Conservation (phyloP, 2,888 invertebrate genomes). For the Parnassius orleans region DNA sequence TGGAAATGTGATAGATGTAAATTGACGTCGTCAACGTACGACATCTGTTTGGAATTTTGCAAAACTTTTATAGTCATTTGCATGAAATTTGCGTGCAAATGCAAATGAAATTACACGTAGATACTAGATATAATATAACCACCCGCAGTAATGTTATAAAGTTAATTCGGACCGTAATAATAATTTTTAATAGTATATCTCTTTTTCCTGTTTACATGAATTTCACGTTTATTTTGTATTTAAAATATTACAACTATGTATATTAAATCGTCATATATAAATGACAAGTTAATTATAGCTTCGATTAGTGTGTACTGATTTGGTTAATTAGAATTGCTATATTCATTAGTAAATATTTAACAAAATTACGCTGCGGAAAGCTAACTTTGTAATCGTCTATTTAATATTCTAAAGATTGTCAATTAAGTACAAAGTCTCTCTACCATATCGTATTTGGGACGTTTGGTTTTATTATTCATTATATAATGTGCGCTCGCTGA, state of each 20-base stretch:
- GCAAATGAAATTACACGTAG: no score
- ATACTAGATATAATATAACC: no score
- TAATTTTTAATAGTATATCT: not conserved
- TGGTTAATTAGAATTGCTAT: slow-evolving; percentile 11
- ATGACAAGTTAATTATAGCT: not conserved
- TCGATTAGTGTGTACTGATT: slow-evolving; percentile 6
- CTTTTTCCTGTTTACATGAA: not conserved
- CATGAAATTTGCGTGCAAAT: no score
- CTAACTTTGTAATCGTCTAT: slow-evolving; percentile 16
- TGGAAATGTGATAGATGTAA: no score
- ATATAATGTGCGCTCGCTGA: slow-evolving; percentile 60
- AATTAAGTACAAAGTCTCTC: slow-evolving; percentile 42
- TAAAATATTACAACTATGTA: not conserved
- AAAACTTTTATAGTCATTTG: no score
- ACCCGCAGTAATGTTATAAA: not conserved
- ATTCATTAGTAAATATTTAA: slow-evolving; percentile 22
- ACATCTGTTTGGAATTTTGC: no score
- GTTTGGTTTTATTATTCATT: slow-evolving; percentile 76
- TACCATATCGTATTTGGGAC: slow-evolving; percentile 60
- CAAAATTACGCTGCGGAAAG: slow-evolving; percentile 7
- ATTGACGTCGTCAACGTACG: no score
- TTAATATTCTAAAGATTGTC: slow-evolving; percentile 22
- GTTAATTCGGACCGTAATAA: not conserved
- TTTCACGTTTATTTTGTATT: slow-evolving; percentile 6
- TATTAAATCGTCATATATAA: slow-evolving; percentile 6